Evolutionary conservation across 1,140 invertebrate genomes (phyloP).

Genomic region (Drosophila pseudoananassae): DNA sequence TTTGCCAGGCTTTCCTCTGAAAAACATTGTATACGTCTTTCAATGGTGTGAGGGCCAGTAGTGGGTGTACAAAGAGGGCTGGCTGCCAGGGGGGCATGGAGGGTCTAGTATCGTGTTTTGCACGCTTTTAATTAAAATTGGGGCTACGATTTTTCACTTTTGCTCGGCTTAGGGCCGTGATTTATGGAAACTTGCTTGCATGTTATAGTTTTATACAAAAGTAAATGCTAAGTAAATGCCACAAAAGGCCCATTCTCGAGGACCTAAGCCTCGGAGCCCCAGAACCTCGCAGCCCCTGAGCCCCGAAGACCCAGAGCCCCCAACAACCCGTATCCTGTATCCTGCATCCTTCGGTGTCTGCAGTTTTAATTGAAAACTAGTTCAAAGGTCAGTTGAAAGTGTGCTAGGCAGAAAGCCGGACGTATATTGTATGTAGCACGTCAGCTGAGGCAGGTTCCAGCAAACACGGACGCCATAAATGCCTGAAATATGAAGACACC

Average conservation of each 20-base stretch:
- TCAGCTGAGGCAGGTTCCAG: slow-evolving; percentile 21
- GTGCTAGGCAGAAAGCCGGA: slow-evolving; percentile 15
- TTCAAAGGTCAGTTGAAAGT: slow-evolving; percentile 71
- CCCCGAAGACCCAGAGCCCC: neutral
- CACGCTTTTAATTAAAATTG: slow-evolving; percentile 82
- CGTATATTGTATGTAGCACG: slow-evolving; percentile 16
- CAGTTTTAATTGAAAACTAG: slow-evolving; percentile 76
- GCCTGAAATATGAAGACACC: slow-evolving; percentile 66
- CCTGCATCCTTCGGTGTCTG: slow-evolving; percentile 21
- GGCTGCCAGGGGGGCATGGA: slow-evolving; percentile 8
- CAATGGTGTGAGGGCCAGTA: slow-evolving; percentile 24
- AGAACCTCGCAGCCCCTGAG: neutral
- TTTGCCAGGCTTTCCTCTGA: slow-evolving; percentile 66
- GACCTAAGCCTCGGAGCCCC: neutral
- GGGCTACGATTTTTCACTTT: slow-evolving; percentile 80
- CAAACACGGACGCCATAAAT: slow-evolving; percentile 53
- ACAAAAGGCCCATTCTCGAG: slow-evolving; percentile 54
- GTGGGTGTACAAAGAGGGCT: slow-evolving; percentile 12
- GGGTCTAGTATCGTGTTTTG: slow-evolving; percentile 76
- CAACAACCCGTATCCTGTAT: neutral
- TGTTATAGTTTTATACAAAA: slow-evolving; percentile 77
- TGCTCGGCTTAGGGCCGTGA: slow-evolving; percentile 71
- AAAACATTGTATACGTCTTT: slow-evolving; percentile 69
- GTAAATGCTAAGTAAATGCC: slow-evolving; percentile 79
- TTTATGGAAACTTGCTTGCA: slow-evolving; percentile 79